Base-by-base conservation (phyloP, 2,797 vertebrate genomes). In the Psittacula echo region DNA sequence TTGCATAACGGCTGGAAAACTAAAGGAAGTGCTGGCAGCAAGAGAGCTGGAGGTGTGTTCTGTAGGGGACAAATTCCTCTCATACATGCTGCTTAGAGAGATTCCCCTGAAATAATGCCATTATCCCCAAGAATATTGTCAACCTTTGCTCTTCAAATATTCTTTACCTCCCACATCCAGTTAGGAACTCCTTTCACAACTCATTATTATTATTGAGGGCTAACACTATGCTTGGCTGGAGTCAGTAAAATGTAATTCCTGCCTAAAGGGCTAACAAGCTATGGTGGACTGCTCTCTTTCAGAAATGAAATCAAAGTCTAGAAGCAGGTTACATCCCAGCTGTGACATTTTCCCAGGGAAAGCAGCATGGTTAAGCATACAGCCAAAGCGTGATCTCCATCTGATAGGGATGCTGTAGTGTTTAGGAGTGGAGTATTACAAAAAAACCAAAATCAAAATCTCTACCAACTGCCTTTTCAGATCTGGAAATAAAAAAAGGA, bases 321-420 rank as follows among this genome's bases (percentile, higher is more conserved):
- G 95, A 87, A 94, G 90, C 85, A 85, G 80, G 74, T 89, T 77
- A 89, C 65, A 77, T 90, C 90, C 83, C 87, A 89, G 85, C 71
- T 95, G 77, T 89, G 91, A 80, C 84, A 44, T 90, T 93, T 94
- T 96, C 83, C 91, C 83, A 68, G 93, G 91, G 91, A 97, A 87
- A 83, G 64, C 48, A 74, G 34, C 60, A 67, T 1, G 1, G 56
- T 88, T 94, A 82, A 95, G 61, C 80, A 85, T 3, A 56, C 37
- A 79, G 67, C 56, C 75, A 73, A 88, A 95, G 51, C 7, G 4
- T 65, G 75, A 87, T 90, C 83, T 94, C 81, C 77, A 42, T 81
- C 85, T 64, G 74, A 94, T 80, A 82, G 60, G 61, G 94, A 56
- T 53, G 67, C 23, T 93, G 14, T 67, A 79, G 86, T 81, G 73